Base-by-base conservation (phyloP, 2,797 vertebrate genomes). In the Oryzias sinensis region DNA sequence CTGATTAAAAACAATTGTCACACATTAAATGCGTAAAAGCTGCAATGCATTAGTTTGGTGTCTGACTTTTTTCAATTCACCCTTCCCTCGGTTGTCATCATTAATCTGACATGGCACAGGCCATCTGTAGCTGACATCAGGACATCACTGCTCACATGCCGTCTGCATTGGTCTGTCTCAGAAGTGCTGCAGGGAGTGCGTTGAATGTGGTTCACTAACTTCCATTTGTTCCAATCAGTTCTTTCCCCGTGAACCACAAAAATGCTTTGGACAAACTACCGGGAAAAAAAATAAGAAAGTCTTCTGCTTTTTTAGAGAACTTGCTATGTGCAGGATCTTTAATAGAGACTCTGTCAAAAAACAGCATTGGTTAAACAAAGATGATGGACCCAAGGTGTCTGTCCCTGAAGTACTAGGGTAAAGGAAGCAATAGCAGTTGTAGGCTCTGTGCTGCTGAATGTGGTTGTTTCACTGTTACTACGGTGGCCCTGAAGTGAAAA, bases 91-190 rank as follows among this genome's bases (percentile, higher is more conserved):
- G 68, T 43, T 50, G n/a, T 63, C 40, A 11, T 43, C 51, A 76
- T 83, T 79, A 79, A 82, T 85, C 48, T 74, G 76, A 42, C 63
- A 45, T 77, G 78, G 62, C 76, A 65, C 27, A 11, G 49, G 72
- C 81, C 84, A 87, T 81, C 84, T 82, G 86, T 59, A 69, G 71
- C 59, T 75, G 82, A 81, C 76, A 88, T 84, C 73, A 75, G 78
- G 75, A 84, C 81, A 77, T 84, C 70, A 56, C 68, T 77, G 84
- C 77, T 84, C 75, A 77, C 62, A 81, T 67, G 64, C 59, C 43
- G 62, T 72, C 72, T 73, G 52, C 9, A 11, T 69, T 53, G 42
- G 74, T 74, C 65, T 70, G 62, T 64, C 71, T 70, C 55, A 68
- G 54, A 68, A 55, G 43, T 43, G 80, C 65, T 56, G 60, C 37